Conservation (phyloP, 2,113 vertebrate genomes). For the Erpornis zantholeuca region DNA sequence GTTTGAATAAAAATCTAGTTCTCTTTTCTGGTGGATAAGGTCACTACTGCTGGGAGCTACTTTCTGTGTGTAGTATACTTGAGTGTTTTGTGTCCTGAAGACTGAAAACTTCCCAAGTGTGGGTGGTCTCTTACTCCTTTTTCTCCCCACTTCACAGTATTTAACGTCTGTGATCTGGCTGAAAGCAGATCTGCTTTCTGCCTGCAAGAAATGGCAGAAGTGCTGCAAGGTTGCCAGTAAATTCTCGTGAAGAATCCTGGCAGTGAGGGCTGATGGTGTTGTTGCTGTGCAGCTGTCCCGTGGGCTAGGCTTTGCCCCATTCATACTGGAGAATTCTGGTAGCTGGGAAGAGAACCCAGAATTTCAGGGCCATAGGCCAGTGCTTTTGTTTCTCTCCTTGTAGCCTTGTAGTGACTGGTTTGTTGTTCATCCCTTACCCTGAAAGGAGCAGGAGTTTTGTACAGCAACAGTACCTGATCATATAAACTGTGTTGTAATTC, state of each 20-base stretch:
- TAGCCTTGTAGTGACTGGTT: background rate
- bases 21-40: constrained; percentile 24
- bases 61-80: background rate
- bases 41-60: background rate
- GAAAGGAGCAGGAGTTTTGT: background rate
- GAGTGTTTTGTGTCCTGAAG: background rate
- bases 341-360: background rate
- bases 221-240: background rate
- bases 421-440: background rate
- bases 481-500: background rate
- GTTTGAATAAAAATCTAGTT: constrained; percentile 41
- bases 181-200: background rate
- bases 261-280: background rate
- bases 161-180: background rate
- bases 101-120: constrained; percentile 13
- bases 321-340: background rate
- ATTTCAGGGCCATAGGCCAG: background rate
- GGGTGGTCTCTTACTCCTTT: background rate
- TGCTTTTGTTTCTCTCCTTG: background rate
- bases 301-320: background rate
- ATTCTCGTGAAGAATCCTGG: background rate
- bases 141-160: background rate
- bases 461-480: background rate
- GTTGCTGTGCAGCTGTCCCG: background rate
- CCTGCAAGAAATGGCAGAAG: background rate